phyloP scores from a whole-genome alignment of 2,113 vertebrate genomes.

The Pavo muticus region DNA sequence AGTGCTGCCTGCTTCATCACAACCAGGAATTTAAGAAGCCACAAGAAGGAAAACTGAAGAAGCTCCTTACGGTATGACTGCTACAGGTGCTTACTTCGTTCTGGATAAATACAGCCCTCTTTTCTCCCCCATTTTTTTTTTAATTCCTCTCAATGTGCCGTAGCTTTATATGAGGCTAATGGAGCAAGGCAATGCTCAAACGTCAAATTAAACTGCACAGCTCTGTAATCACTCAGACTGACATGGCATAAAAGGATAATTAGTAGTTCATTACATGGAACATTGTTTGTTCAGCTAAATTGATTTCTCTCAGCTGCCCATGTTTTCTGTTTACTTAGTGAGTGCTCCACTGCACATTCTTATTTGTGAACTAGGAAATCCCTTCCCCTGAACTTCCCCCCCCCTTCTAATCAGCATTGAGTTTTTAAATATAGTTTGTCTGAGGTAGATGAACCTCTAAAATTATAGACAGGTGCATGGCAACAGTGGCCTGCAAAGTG shows the following conservation, averaged over 20 bases:
- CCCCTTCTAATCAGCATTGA: constrained; percentile 59
- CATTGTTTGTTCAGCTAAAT: constrained; percentile 93
- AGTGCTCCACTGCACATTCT: constrained; percentile 84
- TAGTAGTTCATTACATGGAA: constrained; percentile 92
- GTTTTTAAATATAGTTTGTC: constrained; percentile 77
- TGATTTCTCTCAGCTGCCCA: constrained; percentile 90
- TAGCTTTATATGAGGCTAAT: constrained; percentile 87
- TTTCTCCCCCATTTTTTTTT: constrained; percentile 29
- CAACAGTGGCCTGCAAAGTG: constrained; percentile 75
- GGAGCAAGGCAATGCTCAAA: constrained; percentile 87
- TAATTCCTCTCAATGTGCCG: constrained; percentile 72
- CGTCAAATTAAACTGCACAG: constrained; percentile 87
- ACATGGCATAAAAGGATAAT: constrained; percentile 93
- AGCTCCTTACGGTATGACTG: constrained; percentile 29
- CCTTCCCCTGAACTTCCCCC: constrained; percentile 76
- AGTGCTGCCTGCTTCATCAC: background rate
- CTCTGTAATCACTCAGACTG: constrained; percentile 89
- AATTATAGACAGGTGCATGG: constrained; percentile 83
- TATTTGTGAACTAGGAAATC: constrained; percentile 86
- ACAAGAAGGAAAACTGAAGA: constrained; percentile 23
- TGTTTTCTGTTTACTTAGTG: constrained; percentile 88
- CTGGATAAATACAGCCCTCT: constrained; percentile 70
- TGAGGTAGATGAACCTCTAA: constrained; percentile 77
- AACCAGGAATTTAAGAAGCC: constrained; percentile 3
- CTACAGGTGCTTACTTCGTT: constrained; percentile 79